phyloP scores from a whole-genome alignment of 2,888 invertebrate genomes.

The Lomographa bimaculata region DNA sequence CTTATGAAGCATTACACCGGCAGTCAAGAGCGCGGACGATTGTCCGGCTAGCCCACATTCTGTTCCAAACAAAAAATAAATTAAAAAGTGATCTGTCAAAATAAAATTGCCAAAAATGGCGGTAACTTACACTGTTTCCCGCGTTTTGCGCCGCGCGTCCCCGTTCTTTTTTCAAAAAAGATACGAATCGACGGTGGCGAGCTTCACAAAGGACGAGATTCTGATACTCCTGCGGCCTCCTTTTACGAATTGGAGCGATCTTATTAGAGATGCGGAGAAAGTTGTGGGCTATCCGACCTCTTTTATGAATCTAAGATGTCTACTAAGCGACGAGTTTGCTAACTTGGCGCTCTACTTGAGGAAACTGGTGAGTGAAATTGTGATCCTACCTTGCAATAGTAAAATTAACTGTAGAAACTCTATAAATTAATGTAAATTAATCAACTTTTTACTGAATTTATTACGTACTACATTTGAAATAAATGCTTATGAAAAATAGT shows the following conservation, averaged over 20 bases:
- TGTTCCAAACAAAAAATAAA: slow-evolving; percentile 30
- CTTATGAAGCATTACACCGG: slow-evolving; percentile 38
- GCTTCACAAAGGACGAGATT: slow-evolving; percentile 75
- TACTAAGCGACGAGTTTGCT: slow-evolving; percentile 85
- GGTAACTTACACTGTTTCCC: slow-evolving; percentile 60
- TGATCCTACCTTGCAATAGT: too few relatives aligned
- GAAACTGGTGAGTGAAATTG: slow-evolving; percentile 71
- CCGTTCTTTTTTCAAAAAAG: slow-evolving; percentile 71
- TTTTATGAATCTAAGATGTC: slow-evolving; percentile 83
- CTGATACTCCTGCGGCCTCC: slow-evolving; percentile 69
- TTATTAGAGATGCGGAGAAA: slow-evolving; percentile 78
- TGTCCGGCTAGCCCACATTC: slow-evolving; percentile 13
- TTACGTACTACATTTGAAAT: too few relatives aligned
- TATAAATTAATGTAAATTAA: neutral
- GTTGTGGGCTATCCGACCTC: slow-evolving; percentile 84
- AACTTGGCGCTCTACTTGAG: slow-evolving; percentile 80
- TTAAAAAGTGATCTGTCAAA: slow-evolving; percentile 2
- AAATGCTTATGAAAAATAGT: too few relatives aligned
- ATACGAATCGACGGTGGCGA: slow-evolving; percentile 71
- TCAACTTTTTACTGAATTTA: too few relatives aligned
- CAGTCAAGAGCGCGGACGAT: slow-evolving; percentile 25
- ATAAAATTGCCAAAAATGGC: slow-evolving; percentile 48
- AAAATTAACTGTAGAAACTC: too few relatives aligned
- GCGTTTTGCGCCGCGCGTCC: slow-evolving; percentile 62
- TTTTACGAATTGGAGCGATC: slow-evolving; percentile 75